Evolutionary conservation across 2,888 invertebrate genomes (phyloP), one percentile per base, ranked within the genome.

Genomic region (Troides oblongomaculatus): DNA sequence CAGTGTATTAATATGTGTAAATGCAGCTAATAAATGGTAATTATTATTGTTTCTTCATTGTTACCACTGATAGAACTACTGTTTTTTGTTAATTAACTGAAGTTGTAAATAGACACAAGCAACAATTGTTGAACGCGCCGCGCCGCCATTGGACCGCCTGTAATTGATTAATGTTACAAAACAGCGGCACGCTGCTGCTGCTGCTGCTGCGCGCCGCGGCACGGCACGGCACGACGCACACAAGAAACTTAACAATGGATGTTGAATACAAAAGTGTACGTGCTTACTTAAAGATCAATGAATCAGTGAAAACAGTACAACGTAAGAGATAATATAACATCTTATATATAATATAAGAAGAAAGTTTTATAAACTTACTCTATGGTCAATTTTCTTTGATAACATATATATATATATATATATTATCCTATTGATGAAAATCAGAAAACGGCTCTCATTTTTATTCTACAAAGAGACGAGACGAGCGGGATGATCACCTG

Each of bases 221-320:
- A 21, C 21, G 21, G 21, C 21, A 21, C 3, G n/a, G 46, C 17
- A 7, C 8, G 21, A 21, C 21, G 1, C 21, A 21, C 21, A 66
- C 36, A 66, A 70, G 59, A 70, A 70, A 70, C 59, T 21, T 25
- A 58, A 63, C 66, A 70, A 70, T 70, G n/a, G 56, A 46, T 17
- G 5, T 61, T 53, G 7, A 14, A 39, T 57, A 53, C 39, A 58
- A 65, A 61, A 17, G 57, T n/a, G 14, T 17, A 63, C 18, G 43
- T 23, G 50, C 14, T 8, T 25, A 50, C 23, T 46, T 46, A 43
- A 3, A n/a, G n/a, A 62, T 46, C 3, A 46, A 23, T 23, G 10
- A 14, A 4, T 21, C 23, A 58, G 57, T 25, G n/a, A 12, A 10
- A 57, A n/a, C 50, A 14, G 10, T 7, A 46, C 4, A n/a, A 53